These are phyloP conservation scores for Cyclophora albipunctata DNA, from an alignment of 2,888 invertebrate species.

Conservation along the genomic window DNA sequence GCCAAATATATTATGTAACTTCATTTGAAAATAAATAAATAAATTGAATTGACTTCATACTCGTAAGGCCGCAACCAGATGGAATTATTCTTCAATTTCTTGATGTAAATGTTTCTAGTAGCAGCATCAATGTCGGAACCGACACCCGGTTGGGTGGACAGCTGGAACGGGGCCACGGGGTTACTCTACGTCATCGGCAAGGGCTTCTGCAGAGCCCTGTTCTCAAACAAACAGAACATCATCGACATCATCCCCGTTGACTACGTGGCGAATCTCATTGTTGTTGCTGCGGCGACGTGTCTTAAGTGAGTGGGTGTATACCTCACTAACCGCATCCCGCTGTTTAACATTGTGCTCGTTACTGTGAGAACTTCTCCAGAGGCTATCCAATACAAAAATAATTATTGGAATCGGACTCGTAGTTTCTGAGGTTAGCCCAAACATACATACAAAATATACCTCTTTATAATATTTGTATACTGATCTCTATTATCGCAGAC, in stretches of 20 bases:
- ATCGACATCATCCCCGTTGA: constrained; percentile 89
- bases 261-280: constrained; percentile 87
- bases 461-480: too few species aligned
- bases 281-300: constrained; percentile 78
- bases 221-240: constrained; percentile 79
- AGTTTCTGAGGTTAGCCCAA: too few species aligned
- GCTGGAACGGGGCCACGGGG: constrained; percentile 88
- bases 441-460: too few species aligned
- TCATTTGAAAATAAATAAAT: too few species aligned
- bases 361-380: too few species aligned
- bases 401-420: too few species aligned
- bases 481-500: too few species aligned
- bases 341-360: not conserved
- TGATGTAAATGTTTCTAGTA: constrained; percentile 42
- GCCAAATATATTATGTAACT: too few species aligned
- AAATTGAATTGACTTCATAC: too few species aligned
- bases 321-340: not conserved
- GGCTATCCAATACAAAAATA: too few species aligned
- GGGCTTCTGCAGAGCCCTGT: constrained; percentile 81
- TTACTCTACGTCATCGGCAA: constrained; percentile 78
- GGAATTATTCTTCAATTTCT: too few species aligned
- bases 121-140: constrained; percentile 80
- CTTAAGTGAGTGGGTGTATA: constrained; percentile 19
- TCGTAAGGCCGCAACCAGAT: too few species aligned
- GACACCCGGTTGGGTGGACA: constrained; percentile 92